These are phyloP conservation scores for Semnornis frantzii DNA, from an alignment of 2,113 vertebrate species.

Conservation along the genomic window DNA sequence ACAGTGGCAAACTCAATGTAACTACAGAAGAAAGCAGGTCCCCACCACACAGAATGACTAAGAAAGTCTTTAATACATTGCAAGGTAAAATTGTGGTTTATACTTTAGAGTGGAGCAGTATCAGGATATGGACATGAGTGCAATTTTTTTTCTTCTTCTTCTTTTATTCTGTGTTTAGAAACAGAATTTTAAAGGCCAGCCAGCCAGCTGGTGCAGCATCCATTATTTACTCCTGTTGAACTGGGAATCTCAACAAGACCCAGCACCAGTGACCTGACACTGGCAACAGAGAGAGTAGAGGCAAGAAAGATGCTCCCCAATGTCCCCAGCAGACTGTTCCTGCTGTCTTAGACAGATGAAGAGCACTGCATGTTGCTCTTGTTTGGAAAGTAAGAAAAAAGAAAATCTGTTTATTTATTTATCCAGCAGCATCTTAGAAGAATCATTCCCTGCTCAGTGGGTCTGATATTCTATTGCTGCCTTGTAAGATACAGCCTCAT, in stretches of 20 bases:
- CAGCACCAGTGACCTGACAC: conserved; percentile 53
- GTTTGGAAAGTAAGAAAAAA: conserved; percentile 33
- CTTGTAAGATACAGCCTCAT: background rate
- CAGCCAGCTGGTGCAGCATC: conserved; percentile 74
- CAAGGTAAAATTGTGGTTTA: background rate
- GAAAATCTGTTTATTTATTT: conserved; percentile 57
- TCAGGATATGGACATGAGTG: conserved; percentile 22
- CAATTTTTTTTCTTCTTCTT: background rate
- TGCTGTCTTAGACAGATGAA: conserved; percentile 50
- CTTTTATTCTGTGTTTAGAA: conserved; percentile 61
- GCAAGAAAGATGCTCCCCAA: conserved; percentile 65
- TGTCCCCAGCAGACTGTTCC: conserved; percentile 43
- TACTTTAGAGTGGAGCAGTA: conserved; percentile 35
- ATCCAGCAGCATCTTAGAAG: conserved; percentile 29
- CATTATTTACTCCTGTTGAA: conserved; percentile 75
- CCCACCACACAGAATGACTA: background rate
- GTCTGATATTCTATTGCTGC: background rate
- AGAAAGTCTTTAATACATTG: background rate
- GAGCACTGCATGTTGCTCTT: conserved; percentile 11
- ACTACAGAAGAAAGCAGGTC: background rate
- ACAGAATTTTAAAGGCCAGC: conserved; percentile 60
- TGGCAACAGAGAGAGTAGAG: conserved; percentile 23
- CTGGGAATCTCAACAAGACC: conserved; percentile 62
- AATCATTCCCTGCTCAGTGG: background rate
- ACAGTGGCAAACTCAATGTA: background rate